Evolutionary conservation across 2,888 invertebrate genomes (phyloP), one percentile per base, ranked within the genome.

Genomic region (Diploptera punctata): DNA sequence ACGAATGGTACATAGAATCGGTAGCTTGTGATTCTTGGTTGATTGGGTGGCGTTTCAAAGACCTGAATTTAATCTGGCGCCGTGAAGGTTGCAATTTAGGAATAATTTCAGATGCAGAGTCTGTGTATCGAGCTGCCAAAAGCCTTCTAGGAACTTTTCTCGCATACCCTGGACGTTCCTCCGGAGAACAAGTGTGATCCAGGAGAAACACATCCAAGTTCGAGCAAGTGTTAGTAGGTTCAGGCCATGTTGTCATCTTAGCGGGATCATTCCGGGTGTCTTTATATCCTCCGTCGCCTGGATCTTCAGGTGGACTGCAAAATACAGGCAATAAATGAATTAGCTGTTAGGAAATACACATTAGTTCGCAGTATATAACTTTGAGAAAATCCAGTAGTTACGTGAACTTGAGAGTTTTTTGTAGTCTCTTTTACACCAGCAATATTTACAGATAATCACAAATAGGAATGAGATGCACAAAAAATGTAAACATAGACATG

Each of bases 221-320:
- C 16, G 29, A 43, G 18, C 44, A 65, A 3, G 19, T 13, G 10
- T 65, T 24, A 26, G 7, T 33, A n/a, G 44, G 44, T 19, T 65
- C 47, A 13, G 44, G 26, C 13, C 43, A n/a, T 21, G 24, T 24
- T 5, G 33, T 38, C 65, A 65, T 65, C 65, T 24, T 24, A 43
- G 3, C n/a, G 21, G 5, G 13, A 65, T 9, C 65, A 24, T 44
- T 29, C 29, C 44, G 47, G 26, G 16, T 16, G 18, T 43, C 2
- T 1, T 5, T n/a, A 18, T 44, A 65, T 43, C 44, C 47, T 65
- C 65, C 65, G 24, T 65, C 65, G 26, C 65, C 65, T 47, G 65
- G 65, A 47, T 65, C 65, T 19, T 44, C 44, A 16, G 65, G 65
- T 16, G 65, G 65, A 24, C 65, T 65, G 47, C 4, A 3, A 43